Base-by-base conservation (phyloP, 1,140 invertebrate genomes). In the Ceratitis capitata region DNA sequence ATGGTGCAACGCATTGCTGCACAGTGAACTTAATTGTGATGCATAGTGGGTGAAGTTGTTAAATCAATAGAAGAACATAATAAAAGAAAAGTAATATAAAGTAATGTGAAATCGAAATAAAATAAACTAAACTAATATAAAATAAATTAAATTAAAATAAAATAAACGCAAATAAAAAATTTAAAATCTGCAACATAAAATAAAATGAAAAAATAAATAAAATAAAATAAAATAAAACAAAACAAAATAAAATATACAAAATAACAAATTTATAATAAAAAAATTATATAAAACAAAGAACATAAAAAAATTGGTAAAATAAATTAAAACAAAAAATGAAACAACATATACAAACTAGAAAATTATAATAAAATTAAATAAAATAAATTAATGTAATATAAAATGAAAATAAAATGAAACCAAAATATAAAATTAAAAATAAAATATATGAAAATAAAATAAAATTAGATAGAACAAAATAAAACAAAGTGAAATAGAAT, bases 1-100 rank as follows among this genome's bases (percentile, higher is more conserved):
- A 78, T 78, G 69, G 69, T 78, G 69, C 69, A 78, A 26, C 69
- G 39, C 39, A 32, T 78, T 78, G 69, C 14, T 42, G 69, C 69
- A 78, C 69, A 78, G 69, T 78, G 69, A 9, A 47, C 5, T 78
- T 78, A 45, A 26, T 19, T 2, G 39, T 2, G 35, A 4, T 29
- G 42, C 35, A 42, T 1, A 42, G 2, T 3, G 1, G 61, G 3
- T 3, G n/a, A 56, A 61, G n/a, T 23, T 58, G n/a, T 64, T 35
- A 64, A 6, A 19, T 39, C 16, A 39, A 69, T 10, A 16, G 14
- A 39, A 39, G 1, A 39, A 39, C 19, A 32, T 6, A 39, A 19
- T 64, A 69, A 61, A 78, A 82, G 16, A 14, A 32, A 47, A 47
- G 9, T 45, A 19, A 4, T 16, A 19, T 82, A 47, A 29, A 49